Evolutionary conservation across 2,888 invertebrate genomes (phyloP).

Genomic region (Malachius bipustulatus): DNA sequence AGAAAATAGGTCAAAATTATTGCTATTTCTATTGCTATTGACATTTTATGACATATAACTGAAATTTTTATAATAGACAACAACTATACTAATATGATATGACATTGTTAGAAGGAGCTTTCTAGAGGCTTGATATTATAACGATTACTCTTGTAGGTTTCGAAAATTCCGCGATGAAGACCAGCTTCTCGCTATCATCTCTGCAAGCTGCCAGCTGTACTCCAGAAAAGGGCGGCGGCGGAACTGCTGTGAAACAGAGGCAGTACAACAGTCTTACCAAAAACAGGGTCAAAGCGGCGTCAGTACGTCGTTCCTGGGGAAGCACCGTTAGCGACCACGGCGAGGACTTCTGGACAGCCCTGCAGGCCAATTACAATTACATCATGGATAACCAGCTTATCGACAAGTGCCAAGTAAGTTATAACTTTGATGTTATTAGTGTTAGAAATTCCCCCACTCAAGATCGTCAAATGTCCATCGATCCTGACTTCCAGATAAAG

Average conservation of each 20-base stretch:
- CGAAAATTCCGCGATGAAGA: conserved; percentile 59
- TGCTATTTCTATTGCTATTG: no score
- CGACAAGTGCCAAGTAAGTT: conserved; percentile 61
- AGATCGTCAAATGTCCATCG: no score
- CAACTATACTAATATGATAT: no score
- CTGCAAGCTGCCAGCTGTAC: conserved; percentile 48
- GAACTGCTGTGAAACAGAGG: conserved; percentile 50
- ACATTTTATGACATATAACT: no score
- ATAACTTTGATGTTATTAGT: no score
- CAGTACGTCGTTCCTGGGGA: conserved; percentile 63
- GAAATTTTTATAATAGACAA: no score
- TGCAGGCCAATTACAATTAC: conserved; percentile 85
- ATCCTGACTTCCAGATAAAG: no score
- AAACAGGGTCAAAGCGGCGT: conserved; percentile 46
- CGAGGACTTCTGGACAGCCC: conserved; percentile 86
- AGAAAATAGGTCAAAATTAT: no score
- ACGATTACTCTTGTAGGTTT: conserved; percentile 42
- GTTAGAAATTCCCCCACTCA: no score
- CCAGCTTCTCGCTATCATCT: conserved; percentile 73
- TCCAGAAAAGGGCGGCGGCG: conserved; percentile 37
- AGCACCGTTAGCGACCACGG: conserved; percentile 58
- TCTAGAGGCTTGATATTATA: no score
- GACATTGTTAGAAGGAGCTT: no score
- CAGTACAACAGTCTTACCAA: conserved; percentile 77
- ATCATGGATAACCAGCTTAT: conserved; percentile 92